Percentiles rank a stretch among this genome's conserved stretches.
Evolutionary conservation across 2,888 invertebrate genomes (phyloP).

Genomic region (Papilio gigon): DNA sequence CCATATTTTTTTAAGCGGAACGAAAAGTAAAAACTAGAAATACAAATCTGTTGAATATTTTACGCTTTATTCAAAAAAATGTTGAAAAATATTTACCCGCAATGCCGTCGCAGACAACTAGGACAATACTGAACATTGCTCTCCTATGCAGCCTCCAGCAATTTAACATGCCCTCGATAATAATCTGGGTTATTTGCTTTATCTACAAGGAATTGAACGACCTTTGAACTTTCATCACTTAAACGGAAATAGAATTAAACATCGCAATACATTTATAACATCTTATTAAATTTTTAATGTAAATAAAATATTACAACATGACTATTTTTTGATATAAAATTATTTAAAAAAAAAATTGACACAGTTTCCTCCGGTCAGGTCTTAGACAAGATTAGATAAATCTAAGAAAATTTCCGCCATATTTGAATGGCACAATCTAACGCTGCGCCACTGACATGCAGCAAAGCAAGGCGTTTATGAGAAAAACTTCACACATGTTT

Average conservation of each 20-base stretch:
- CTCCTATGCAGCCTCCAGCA: slow-evolving; percentile 2
- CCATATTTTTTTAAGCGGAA: slow-evolving; percentile 3
- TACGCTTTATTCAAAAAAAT: slow-evolving; percentile 17
- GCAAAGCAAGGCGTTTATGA: neutral
- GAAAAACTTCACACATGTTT: slow-evolving; percentile 26
- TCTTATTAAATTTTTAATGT: no score
- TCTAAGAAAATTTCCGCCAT: neutral
- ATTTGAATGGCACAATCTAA: neutral
- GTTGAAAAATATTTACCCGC: neutral
- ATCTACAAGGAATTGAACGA: neutral
- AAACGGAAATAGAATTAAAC: neutral
- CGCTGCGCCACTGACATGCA: slow-evolving; percentile 2
- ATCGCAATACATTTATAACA: no score
- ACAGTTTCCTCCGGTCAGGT: no score
- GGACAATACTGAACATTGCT: slow-evolving; percentile 15
- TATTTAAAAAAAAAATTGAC: no score
- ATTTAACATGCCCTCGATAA: slow-evolving; percentile 9
- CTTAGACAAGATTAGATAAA: no score
- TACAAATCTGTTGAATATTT: slow-evolving; percentile 5
- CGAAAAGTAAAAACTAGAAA: neutral
- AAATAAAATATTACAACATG: no score
- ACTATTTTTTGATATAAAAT: no score
- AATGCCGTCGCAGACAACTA: slow-evolving; percentile 7
- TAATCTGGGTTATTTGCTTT: slow-evolving; percentile 4
- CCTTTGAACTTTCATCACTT: neutral